These are phyloP conservation scores for Lipophrys pholis DNA, from an alignment of 2,113 vertebrate genomes.

Conservation along the genomic window DNA sequence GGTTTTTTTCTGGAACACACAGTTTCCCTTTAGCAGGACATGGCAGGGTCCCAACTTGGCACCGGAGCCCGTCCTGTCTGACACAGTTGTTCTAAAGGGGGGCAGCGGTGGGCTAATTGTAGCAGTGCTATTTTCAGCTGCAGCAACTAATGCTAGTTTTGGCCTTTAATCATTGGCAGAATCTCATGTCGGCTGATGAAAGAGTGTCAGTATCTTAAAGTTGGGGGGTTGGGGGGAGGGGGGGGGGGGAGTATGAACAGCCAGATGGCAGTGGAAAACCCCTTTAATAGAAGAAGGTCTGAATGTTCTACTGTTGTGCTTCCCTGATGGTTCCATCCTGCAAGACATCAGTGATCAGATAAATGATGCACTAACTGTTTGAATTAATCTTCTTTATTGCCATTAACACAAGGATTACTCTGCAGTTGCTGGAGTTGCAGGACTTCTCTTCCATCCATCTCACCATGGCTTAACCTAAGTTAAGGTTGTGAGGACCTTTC, in stretches of 20 bases:
- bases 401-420: not conserved
- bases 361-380: too few species aligned
- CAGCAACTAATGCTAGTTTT: constrained; percentile 50
- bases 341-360: not conserved
- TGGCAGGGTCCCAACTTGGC: constrained; percentile 39
- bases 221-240: not conserved
- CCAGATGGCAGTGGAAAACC: not conserved
- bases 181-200: constrained; percentile 63
- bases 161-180: constrained; percentile 54
- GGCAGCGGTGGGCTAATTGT: constrained; percentile 64
- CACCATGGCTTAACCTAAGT: not conserved
- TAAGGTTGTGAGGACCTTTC: too few species aligned
- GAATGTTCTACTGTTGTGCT: too few species aligned
- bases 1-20: not conserved
- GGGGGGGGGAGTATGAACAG: constrained; percentile 30
- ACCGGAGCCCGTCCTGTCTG: constrained; percentile 36
- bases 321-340: too few species aligned
- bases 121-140: constrained; percentile 72
- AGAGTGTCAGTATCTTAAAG: constrained; percentile 44
- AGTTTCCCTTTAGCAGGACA: constrained; percentile 18
- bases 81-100: constrained; percentile 54
- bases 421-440: not conserved
- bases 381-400: not conserved
- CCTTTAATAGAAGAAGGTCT: not conserved
- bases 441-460: not conserved